Evolutionary conservation across 1,140 invertebrate species (phyloP), one percentile per base, ranked within the genome.

Genomic region (Nasonia longicornis): DNA sequence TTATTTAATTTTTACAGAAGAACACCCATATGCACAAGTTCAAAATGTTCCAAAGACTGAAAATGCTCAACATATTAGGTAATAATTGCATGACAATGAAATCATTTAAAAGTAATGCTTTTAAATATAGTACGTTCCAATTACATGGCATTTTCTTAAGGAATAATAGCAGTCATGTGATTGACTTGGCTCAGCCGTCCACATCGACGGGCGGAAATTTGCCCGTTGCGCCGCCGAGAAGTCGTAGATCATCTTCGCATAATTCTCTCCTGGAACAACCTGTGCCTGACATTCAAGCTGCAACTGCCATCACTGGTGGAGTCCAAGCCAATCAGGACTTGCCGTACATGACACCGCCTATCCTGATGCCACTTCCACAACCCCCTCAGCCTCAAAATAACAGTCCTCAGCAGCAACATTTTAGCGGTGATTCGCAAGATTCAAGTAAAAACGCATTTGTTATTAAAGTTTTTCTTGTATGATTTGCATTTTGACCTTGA

Each of bases 321-420:
- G 92, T 97, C 58, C 94, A 96, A 80, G 96, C 96, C 67, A 96
- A 95, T 91, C 95, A 96, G 88, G 96, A 97, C 87, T 91, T 97
- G 87, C 96, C 96, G 8, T 97, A 97, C 86, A 97, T 97, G 94
- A 97, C 96, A 52, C 96, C 96, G 77, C 96, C 96, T 0, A 92
- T 95, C 67, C 89, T 92, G 69, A 89, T 85, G 91, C 89, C 90
- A 64, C 87, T 90, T 31, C 89, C 89, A 38, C 88, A 88, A 66
- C 86, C 86, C 35, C 88, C 86, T 12, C 89, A 90, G 79, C 42
- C 85, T 63, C 87, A 87, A 64, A 85, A 86, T 79, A 88, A 86
- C 52, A 87, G 69, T 85, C 88, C 80, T 83, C 92, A 93, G 67
- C 92, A 93, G 69, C 91, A 92, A 38, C 94, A 96, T 88, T 97